Base-by-base conservation (phyloP, 2,797 vertebrate genomes). In the Alauda arvensis region DNA sequence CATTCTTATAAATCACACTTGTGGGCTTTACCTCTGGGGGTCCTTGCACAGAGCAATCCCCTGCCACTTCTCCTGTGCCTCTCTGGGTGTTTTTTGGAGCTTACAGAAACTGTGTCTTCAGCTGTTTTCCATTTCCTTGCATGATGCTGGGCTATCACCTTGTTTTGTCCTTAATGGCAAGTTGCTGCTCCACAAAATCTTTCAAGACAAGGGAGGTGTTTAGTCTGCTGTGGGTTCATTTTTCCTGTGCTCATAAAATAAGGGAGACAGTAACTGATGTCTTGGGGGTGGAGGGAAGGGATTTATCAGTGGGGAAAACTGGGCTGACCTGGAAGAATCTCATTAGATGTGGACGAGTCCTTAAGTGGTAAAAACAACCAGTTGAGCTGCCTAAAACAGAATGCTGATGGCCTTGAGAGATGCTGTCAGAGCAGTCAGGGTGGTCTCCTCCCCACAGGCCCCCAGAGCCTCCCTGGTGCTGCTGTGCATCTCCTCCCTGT, bases 51-150 rank as follows among this genome's bases (percentile, higher is more conserved):
- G 68, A 25, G 40, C 52, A 0, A 25, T 37, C n/a, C 48, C 28
- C 55, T 12, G 13, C 19, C 29, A 45, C 59, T 43, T 72, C 48
- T 79, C 28, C 48, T 3, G 5, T 77, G 56, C 34, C 33, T 59
- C 63, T 59, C 61, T 56, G 33, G 29, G 12, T 83, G n/a, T 25
- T 90, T 92, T 92, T 65, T 49, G 33, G 75, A 66, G 49, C 53
- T 92, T 28, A 31, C 1, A 56, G 10, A 40, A 45, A 55, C 28
- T 55, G 33, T 76, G 6, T 62, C 78, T 88, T 90, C 87, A 92
- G 86, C 84, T 95, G 91, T 48, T 94, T 95, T 85, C 79, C 42
- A 93, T 95, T 94, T 92, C 90, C 63, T 74, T 17, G 48, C 76
- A 37, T 92, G 85, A 51, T 94, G 49, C 68, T 76, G 65, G 59